Evolutionary conservation across 2,888 invertebrate genomes (phyloP), one percentile per base, ranked within the genome.

Genomic region (Brachynemurus nebulosus): DNA sequence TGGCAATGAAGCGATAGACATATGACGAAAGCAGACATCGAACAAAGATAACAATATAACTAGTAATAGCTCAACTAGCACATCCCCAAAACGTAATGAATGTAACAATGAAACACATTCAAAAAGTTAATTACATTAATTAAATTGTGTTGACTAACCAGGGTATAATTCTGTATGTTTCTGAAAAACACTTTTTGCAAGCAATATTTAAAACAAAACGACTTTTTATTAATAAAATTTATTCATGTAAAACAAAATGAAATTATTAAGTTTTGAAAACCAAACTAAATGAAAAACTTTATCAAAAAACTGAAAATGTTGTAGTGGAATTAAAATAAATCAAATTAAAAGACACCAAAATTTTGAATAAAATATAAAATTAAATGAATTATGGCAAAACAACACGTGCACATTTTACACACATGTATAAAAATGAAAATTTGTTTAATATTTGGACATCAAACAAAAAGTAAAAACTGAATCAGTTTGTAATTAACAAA

Each of bases 1-100:
- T 53, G 71, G 66, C 20, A 69, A 66, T 40, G 74, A 74, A 57
- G 74, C 77, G 48, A 73, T 76, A 56, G 80, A 80, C 58, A 80
- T 79, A 66, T 80, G 78, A 79, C 78, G 70, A 59, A 66, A 54
- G 67, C 68, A 53, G 65, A 61, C 27, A 12, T 5, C 30, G 5
- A n/a, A n/a, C n/a, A n/a, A n/a, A n/a, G n/a, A n/a, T n/a, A n/a
- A n/a, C n/a, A n/a, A n/a, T n/a, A n/a, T n/a, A n/a, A n/a, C n/a
- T n/a, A n/a, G n/a, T n/a, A 30, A 5, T 14, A 30, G 30, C 14
- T 30, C 30, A 30, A 30, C 30, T 12, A 14, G n/a, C n/a, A 12
- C 42, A 17, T 18, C 34, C 20, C 42, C 42, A 25, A n/a, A 34
- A 42, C 23, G 19, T 42, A 21, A 8, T 33, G 18, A 5, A n/a